Evolutionary conservation across 2,888 invertebrate species (phyloP).

Genomic region (Liodrosophila aerea): DNA sequence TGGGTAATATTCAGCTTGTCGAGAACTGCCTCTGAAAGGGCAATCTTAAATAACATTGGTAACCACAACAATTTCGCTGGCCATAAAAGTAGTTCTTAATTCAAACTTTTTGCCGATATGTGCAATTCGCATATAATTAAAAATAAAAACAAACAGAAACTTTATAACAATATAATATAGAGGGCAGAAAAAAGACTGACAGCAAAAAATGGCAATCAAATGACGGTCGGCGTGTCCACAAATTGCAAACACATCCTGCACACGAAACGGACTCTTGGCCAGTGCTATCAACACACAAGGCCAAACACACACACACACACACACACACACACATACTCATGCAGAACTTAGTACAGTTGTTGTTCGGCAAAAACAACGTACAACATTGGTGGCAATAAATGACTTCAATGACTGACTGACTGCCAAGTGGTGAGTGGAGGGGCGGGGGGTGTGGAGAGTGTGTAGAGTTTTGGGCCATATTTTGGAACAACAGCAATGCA

Average conservation of each 20-base stretch:
- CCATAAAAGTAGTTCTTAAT: slow-evolving; percentile 27
- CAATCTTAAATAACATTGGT: slow-evolving; percentile 31
- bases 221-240: slow-evolving; percentile 75
- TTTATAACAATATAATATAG: slow-evolving; percentile 41
- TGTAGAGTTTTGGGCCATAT: slow-evolving; percentile 40
- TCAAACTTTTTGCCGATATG: slow-evolving; percentile 23
- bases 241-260: slow-evolving; percentile 79
- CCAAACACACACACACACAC: slow-evolving; percentile 11
- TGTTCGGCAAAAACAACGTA: slow-evolving; percentile 56
- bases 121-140: slow-evolving; percentile 38
- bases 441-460: background rate
- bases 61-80: slow-evolving; percentile 28
- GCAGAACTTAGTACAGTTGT: slow-evolving; percentile 52
- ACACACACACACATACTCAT: slow-evolving; percentile 9
- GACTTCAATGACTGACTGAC: slow-evolving; percentile 75
- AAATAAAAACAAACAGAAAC: slow-evolving; percentile 20
- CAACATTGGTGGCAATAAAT: slow-evolving; percentile 76
- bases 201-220: slow-evolving; percentile 52
- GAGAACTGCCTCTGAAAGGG: too few relatives aligned
- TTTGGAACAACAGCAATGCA: slow-evolving; percentile 40
- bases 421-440: slow-evolving; percentile 43
- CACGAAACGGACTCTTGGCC: slow-evolving; percentile 54
- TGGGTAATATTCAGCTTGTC: background rate
- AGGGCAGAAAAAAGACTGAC: slow-evolving; percentile 40
- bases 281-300: slow-evolving; percentile 47